phyloP scores from a whole-genome alignment of 1,140 invertebrate genomes.

The Cardiocondyla obscurior region DNA sequence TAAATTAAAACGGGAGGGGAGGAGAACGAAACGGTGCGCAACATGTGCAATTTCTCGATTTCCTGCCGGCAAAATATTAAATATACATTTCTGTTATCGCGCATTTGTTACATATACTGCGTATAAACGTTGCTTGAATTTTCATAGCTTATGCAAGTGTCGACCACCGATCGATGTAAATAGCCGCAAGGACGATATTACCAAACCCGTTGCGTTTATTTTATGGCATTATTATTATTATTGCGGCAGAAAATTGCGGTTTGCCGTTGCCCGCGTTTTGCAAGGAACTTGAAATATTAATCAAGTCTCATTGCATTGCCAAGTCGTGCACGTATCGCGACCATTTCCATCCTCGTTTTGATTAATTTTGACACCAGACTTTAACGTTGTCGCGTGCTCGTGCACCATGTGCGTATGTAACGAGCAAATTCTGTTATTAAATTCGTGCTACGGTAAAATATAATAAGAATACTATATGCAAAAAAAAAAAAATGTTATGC shows the following conservation, averaged over 20 bases:
- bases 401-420: background rate
- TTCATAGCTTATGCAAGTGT: background rate
- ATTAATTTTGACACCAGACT: slow-evolving; percentile 24
- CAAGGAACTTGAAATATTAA: background rate
- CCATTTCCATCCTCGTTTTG: slow-evolving; percentile 16
- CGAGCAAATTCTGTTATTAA: no score
- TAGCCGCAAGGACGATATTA: background rate
- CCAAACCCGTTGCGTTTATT: slow-evolving; percentile 2
- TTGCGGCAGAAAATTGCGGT: slow-evolving; percentile 4
- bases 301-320: background rate
- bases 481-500: no score
- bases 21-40: background rate
- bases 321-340: background rate
- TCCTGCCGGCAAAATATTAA: background rate
- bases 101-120: background rate
- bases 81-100: background rate
- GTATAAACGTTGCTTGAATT: background rate
- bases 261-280: background rate
- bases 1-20: background rate
- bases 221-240: background rate
- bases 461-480: no score
- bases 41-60: background rate
- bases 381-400: slow-evolving; percentile 5
- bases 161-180: slow-evolving; percentile 17
- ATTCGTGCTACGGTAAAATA: no score